A percentile compares a stretch with the other conserved stretches of the same genome.
These are phyloP conservation scores for Athalia circularis DNA, from an alignment of 2,888 invertebrate species.

Conservation along the genomic window DNA sequence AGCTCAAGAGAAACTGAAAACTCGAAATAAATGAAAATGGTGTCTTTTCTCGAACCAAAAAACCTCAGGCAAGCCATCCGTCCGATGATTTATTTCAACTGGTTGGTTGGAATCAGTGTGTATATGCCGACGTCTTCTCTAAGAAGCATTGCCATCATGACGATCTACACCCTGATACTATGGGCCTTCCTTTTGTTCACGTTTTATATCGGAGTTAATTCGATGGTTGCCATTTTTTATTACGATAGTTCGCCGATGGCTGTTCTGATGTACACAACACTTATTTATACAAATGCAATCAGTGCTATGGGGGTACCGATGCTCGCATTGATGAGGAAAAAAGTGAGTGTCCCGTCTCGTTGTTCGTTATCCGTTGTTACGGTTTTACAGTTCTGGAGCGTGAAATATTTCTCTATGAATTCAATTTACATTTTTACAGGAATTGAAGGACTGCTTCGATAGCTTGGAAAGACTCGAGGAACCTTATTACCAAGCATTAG, in stretches of 20 bases:
- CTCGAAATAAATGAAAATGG: neutral
- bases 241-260: conserved; percentile 2
- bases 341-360: conserved; percentile 5
- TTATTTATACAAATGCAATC: conserved; percentile 13
- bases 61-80: neutral
- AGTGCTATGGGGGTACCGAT: neutral
- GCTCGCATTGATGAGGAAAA: neutral
- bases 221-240: neutral
- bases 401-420: neutral
- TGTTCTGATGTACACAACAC: conserved; percentile 3
- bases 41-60: conserved; percentile 12
- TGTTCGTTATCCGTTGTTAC: neutral
- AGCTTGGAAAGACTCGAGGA: conserved; percentile 8
- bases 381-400: too few relatives aligned
- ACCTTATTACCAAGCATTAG: neutral
- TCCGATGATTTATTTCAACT: conserved; percentile 25
- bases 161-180: neutral
- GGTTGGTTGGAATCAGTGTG: conserved; percentile 25
- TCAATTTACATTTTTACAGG: neutral
- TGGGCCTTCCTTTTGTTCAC: neutral
- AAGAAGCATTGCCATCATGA: neutral
- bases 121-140: too few relatives aligned
- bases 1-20: neutral
- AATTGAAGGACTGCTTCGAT: neutral
- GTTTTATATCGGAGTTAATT: neutral